Evolutionary conservation across 1,140 invertebrate species (phyloP), one percentile per base, ranked within the genome.

Genomic region (Musca domestica): DNA sequence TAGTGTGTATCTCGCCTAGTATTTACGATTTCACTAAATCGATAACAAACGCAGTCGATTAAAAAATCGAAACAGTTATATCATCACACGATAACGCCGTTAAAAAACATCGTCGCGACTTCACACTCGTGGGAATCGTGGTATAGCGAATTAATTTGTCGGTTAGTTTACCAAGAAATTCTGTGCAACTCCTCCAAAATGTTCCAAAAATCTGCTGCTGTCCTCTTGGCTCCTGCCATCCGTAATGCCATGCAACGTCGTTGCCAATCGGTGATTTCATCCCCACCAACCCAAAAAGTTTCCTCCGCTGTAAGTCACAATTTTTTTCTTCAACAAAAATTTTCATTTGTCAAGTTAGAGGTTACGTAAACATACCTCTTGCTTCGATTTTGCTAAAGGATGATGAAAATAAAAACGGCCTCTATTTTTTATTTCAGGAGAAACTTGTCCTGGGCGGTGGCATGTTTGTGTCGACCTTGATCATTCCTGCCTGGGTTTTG

Each of bases 161-260:
- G 49, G 12, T 49, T 30, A 56, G 54, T 34, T 67, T 58, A 34
- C 27, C 14, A 56, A 34, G 46, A 30, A 52, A 69, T 52, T 61
- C 19, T 30, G 30, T 17, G 64, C 34, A 10, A 41, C 34, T 41
- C 34, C 34, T 12, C 34, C 5, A 77, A 74, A 67, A 81, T 81
- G 78, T 77, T 81, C 71, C 75, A 74, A 77, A 75, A 76, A 70
- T 80, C 75, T 56, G 75, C 78, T 72, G 76, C 78, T 67, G 76
- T 76, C 64, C 70, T 81, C 17, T 69, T 81, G 71, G 72, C 77
- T 46, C 78, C 78, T 23, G 73, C 75, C 15, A 76, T 81, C 61
- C 78, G 78, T 34, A 74, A 73, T 65, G 75, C 75, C 22, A 63
- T 77, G 65, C 78, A 81, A 68, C 71, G 67, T 41, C 72, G 78